Base-by-base conservation (phyloP, 2,113 vertebrate genomes). In the Columbina picui region DNA sequence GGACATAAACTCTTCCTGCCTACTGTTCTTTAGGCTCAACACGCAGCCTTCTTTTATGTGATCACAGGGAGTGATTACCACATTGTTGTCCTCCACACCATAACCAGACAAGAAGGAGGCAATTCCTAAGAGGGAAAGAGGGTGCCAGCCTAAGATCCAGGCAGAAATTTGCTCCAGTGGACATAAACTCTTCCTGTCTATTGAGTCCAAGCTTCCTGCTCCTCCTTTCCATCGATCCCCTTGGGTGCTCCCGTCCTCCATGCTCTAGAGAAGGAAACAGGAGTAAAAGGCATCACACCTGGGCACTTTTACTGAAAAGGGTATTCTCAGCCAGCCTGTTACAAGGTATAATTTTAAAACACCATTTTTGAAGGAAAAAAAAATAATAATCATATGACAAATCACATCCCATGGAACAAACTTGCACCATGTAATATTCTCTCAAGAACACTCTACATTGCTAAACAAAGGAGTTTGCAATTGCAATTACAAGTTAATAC, bases 201-300 rank as follows among this genome's bases (percentile, higher is more conserved):
- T 43, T 75, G 64, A 70, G 27, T 27, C 25, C 4, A 0, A 59
- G 63, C 9, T 70, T 89, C n/a, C 32, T 0, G 0, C 2, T 65
- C 17, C 57, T 91, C 26, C 59, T 50, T 29, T 83, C 34, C n/a
- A 52, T 18, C 1, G 1, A 53, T 38, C 5, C 15, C 29, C 55
- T n/a, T 55, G 65, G 17, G 36, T 49, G 36, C 21, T 43, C 6
- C 34, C 19, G 14, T 61, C 26, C 12, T 90, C 56, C 59, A n/a
- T 1, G 2, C 36, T 53, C 82, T 38, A 68, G 19, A 92, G 79
- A 47, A 64, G 39, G 34, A 71, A 90, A 79, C 0, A 2, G 47
- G 36, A 43, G 60, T 32, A 56, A 87, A 89, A 60, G 13, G 43
- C 26, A 64, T 34, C 0, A 0, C 64, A 63, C 12, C 34, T 26